phyloP scores from a whole-genome alignment of 2,888 invertebrate species.

The Urechis unicinctus region DNA sequence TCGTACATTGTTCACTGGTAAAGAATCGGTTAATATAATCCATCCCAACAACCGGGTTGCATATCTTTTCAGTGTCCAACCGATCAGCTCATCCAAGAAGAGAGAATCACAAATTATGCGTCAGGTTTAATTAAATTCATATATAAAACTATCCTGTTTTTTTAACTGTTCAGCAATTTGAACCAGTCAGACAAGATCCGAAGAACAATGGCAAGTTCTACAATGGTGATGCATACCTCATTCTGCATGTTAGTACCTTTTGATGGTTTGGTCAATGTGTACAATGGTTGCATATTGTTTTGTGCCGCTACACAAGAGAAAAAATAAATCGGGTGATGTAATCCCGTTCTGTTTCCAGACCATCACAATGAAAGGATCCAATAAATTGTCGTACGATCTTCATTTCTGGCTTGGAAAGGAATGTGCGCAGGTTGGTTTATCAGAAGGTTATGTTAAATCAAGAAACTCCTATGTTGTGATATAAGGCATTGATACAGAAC shows the following conservation, averaged over 20 bases:
- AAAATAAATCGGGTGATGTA: too few species aligned
- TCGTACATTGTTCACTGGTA: too few species aligned
- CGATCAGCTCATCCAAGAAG: too few species aligned
- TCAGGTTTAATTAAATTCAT: neutral
- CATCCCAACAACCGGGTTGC: too few species aligned
- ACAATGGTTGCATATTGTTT: too few species aligned
- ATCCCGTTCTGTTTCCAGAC: neutral
- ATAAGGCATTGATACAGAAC: too few species aligned
- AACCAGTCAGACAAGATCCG: constrained; percentile 39
- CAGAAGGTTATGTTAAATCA: neutral
- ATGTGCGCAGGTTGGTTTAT: constrained; percentile 60
- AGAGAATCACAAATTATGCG: neutral
- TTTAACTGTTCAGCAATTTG: constrained; percentile 45
- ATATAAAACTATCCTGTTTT: neutral
- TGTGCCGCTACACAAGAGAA: too few species aligned
- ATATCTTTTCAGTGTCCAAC: too few species aligned
- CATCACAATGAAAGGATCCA: neutral
- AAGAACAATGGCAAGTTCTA: constrained; percentile 47
- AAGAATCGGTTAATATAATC: too few species aligned
- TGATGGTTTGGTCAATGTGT: neutral
- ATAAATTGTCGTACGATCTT: constrained; percentile 63
- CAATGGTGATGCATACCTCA: constrained; percentile 51
- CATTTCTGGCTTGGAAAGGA: constrained; percentile 83
- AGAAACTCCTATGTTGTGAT: too few species aligned
- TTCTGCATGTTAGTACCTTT: constrained; percentile 38